These are phyloP conservation scores for Drosophila fungiperda DNA, from an alignment of 2,888 invertebrate species.

Conservation along the genomic window DNA sequence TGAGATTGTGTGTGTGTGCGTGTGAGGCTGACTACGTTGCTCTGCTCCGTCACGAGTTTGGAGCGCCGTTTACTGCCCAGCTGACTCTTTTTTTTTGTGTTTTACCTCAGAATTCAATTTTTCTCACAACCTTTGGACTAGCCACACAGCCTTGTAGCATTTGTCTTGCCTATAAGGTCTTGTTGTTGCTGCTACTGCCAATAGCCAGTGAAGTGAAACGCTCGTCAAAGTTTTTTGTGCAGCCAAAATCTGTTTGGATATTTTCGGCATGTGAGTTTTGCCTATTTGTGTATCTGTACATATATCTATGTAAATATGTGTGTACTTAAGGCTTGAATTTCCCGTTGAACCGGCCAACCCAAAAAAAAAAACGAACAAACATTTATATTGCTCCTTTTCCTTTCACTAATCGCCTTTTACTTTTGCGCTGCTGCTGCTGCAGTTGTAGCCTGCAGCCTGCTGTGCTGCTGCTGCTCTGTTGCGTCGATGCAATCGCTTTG, in stretches of 20 bases:
- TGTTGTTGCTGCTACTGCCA: conserved; percentile 23
- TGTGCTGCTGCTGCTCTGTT: conserved; percentile 10
- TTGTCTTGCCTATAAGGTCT: conserved; percentile 31
- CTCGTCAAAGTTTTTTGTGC: conserved; percentile 23
- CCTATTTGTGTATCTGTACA: conserved; percentile 4
- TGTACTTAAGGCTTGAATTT: conserved; percentile 44
- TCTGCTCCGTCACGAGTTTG: conserved; percentile 71
- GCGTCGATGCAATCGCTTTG: conserved; percentile 9
- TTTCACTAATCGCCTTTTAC: conserved; percentile 79
- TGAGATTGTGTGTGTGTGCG: conserved; percentile 25
- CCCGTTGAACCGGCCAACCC: conserved; percentile 42
- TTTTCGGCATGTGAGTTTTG: conserved; percentile 57
- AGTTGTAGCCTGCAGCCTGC: conserved; percentile 4
- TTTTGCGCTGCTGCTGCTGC: conserved; percentile 39
- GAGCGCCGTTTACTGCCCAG: conserved; percentile 57
- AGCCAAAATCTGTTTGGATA: conserved; percentile 38
- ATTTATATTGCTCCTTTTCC: conserved; percentile 47
- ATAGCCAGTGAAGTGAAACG: conserved; percentile 67
- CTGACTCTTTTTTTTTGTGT: conserved; percentile 20
- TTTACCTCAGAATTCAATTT: conserved; percentile 50
- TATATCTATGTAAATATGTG: background rate
- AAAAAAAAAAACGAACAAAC: conserved; percentile 1
- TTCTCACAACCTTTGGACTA: conserved; percentile 70
- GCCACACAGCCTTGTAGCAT: conserved; percentile 55
- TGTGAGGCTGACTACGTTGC: conserved; percentile 39